phyloP scores from a whole-genome alignment of 2,113 vertebrate genomes.

The Fregata magnificens region DNA sequence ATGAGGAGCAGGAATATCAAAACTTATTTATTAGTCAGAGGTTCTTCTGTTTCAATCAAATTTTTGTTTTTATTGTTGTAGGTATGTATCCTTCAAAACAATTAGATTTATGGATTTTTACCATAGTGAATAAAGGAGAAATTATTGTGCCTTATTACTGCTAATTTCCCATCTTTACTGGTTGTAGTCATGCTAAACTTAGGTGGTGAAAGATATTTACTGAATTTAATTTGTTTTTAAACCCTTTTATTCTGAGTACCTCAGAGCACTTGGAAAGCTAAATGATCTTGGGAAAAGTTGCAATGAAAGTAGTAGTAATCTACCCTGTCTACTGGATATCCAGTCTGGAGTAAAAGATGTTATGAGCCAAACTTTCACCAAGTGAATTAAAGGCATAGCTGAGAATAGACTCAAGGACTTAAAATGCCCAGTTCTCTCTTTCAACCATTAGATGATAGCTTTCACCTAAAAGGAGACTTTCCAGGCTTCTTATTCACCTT shows the following conservation, averaged over 20 bases:
- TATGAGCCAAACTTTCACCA: background rate
- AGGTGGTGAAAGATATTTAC: background rate
- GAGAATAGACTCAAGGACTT: background rate
- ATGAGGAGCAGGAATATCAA: background rate
- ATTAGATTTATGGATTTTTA: background rate
- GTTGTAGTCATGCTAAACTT: background rate
- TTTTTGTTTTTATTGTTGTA: background rate
- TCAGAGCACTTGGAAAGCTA: background rate
- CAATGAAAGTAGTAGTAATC: background rate
- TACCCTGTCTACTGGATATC: background rate
- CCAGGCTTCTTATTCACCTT: background rate
- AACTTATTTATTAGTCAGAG: background rate
- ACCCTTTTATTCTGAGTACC: background rate
- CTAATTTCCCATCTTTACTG: background rate
- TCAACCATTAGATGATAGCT: background rate
- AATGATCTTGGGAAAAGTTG: background rate
- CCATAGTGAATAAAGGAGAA: background rate
- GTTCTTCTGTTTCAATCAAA: background rate
- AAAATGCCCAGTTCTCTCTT: background rate
- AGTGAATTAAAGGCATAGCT: background rate
- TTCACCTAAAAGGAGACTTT: background rate
- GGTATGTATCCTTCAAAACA: background rate
- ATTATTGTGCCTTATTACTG: background rate
- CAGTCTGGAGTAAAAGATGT: background rate
- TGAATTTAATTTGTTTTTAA: background rate